Percentiles rank a stretch among this genome's conserved stretches.
These are phyloP conservation scores for Dusona sp. DNA, from an alignment of 2,888 invertebrate genomes.

Conservation along the genomic window DNA sequence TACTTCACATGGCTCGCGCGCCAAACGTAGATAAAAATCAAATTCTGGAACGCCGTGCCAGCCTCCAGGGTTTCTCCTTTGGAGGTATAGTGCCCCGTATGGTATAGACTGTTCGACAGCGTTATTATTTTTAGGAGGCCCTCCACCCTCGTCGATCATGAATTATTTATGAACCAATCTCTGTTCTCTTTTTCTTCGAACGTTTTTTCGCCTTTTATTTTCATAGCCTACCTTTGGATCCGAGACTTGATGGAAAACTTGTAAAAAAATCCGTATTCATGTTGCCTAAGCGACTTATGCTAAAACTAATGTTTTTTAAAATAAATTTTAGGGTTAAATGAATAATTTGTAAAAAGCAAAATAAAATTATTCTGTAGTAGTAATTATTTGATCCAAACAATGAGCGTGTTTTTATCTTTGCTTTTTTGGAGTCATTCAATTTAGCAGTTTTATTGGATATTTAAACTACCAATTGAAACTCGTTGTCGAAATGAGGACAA, in stretches of 20 bases:
- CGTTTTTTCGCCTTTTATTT: slow-evolving; percentile 7
- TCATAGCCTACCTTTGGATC: neutral
- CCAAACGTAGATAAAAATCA: slow-evolving; percentile 61
- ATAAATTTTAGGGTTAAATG: no score
- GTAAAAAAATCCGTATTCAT: neutral
- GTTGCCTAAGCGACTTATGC: neutral
- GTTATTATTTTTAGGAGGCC: slow-evolving; percentile 74
- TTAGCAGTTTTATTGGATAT: neutral
- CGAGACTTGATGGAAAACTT: neutral
- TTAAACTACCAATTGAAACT: no score
- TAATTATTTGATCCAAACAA: neutral
- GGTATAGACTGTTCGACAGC: slow-evolving; percentile 32
- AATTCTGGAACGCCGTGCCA: slow-evolving; percentile 43
- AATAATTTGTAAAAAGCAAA: no score
- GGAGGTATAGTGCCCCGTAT: slow-evolving; percentile 22
- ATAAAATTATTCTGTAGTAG: no score
- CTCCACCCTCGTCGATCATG: slow-evolving; percentile 70
- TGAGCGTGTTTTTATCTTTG: neutral
- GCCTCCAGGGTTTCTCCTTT: slow-evolving; percentile 41
- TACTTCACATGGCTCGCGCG: slow-evolving; percentile 30
- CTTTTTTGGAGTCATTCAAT: neutral
- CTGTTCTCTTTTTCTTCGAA: slow-evolving; percentile 35
- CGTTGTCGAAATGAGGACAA: no score
- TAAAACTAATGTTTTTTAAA: neutral
- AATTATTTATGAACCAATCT: slow-evolving; percentile 73